Conservation (phyloP, 2,113 vertebrate genomes). For the Girardinichthys multiradiatus region DNA sequence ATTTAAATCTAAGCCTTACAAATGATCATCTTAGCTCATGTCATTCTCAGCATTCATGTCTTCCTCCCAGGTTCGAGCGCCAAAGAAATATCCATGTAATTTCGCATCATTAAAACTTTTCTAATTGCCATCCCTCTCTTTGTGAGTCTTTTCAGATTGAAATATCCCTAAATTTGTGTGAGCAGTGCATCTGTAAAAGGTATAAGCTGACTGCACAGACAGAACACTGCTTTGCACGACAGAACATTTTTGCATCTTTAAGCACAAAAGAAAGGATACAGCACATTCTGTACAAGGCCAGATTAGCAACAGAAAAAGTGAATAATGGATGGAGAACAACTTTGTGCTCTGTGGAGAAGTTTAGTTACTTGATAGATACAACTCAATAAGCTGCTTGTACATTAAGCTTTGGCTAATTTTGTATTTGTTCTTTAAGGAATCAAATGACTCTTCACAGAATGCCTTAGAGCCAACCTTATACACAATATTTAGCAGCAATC, state of each 20-base stretch:
- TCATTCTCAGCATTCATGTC: too few relatives aligned
- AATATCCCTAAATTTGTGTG: too few relatives aligned
- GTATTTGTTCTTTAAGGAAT: slow-evolving; percentile 30
- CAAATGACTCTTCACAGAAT: slow-evolving; percentile 25
- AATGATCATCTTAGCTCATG: too few relatives aligned
- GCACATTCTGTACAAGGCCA: slow-evolving; percentile 9
- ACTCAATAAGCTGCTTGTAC: not conserved
- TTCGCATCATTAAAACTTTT: too few relatives aligned
- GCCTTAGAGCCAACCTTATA: slow-evolving; percentile 16
- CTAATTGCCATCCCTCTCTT: too few relatives aligned
- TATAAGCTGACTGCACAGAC: not conserved
- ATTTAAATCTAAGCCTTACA: too few relatives aligned
- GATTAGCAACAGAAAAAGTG: slow-evolving; percentile 12
- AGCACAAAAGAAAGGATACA: not conserved
- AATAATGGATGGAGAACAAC: slow-evolving; percentile 3
- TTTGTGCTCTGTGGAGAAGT: slow-evolving; percentile 3
- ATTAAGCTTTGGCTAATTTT: slow-evolving; percentile 24
- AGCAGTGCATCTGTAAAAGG: not conserved
- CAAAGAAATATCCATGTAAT: too few relatives aligned
- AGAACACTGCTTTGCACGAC: not conserved
- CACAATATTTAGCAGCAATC: slow-evolving; percentile 39
- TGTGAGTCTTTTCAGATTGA: too few relatives aligned
- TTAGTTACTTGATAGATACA: slow-evolving; percentile 5
- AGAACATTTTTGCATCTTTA: slow-evolving; percentile 4
- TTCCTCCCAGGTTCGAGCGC: too few relatives aligned